These are phyloP conservation scores for Neomorphus geoffroyi DNA, from an alignment of 2,797 vertebrate genomes.

Conservation along the genomic window DNA sequence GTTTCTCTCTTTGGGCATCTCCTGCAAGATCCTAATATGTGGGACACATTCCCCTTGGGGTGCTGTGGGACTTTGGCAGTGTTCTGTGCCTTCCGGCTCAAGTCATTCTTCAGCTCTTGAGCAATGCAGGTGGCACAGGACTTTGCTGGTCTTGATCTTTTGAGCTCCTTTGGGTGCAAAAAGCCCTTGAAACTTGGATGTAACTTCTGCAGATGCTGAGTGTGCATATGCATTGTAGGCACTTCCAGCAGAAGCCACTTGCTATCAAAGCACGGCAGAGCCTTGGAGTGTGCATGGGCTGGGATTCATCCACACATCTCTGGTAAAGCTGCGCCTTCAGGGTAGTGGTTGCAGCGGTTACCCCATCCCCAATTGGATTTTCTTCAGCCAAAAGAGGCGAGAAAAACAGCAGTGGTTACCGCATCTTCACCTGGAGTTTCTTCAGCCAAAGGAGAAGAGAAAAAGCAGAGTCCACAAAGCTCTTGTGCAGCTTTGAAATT, in stretches of 20 bases:
- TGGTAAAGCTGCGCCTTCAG: not conserved
- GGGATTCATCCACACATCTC: not conserved
- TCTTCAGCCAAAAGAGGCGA: not conserved
- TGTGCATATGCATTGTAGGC: rapidly evolving
- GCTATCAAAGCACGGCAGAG: rapidly evolving
- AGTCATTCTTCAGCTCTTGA: not conserved
- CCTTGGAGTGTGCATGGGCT: rapidly evolving
- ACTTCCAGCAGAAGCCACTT: not conserved
- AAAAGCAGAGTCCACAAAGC: not conserved
- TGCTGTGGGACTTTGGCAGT: not conserved
- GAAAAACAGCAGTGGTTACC: not conserved
- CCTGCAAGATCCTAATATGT: not conserved
- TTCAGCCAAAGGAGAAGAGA: not conserved
- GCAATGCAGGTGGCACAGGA: not conserved
- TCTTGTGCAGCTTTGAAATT: rapidly evolving
- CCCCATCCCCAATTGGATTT: not conserved
- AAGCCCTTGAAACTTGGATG: not conserved
- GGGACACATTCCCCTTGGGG: rapidly evolving
- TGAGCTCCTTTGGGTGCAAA: not conserved
- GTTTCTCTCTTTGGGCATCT: not conserved
- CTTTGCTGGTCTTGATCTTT: not conserved
- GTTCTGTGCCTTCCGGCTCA: not conserved
- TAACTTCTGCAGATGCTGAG: not conserved
- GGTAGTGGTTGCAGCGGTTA: not conserved
- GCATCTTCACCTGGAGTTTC: not conserved